These are phyloP conservation scores for Antechinus flavipes DNA, from an alignment of 2,113 vertebrate species.

Conservation along the genomic window DNA sequence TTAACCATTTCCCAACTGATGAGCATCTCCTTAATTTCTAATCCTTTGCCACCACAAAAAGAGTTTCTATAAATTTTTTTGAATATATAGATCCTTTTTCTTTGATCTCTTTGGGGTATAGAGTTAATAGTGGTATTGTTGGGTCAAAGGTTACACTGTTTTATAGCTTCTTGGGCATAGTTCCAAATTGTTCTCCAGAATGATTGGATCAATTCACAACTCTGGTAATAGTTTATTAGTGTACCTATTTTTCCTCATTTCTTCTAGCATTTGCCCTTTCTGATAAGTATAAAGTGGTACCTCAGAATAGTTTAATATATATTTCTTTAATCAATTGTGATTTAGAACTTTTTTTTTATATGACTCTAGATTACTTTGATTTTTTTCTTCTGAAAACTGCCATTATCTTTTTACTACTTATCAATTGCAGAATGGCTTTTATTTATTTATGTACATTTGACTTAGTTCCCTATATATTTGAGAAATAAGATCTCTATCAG, in stretches of 20 bases:
- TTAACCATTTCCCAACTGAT: not conserved
- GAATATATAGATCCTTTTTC: not conserved
- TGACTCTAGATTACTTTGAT: not conserved
- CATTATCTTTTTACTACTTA: not conserved
- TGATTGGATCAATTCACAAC: not conserved
- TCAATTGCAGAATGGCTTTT: not conserved
- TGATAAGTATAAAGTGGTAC: not conserved
- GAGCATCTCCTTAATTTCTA: not conserved
- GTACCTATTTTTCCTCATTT: not conserved
- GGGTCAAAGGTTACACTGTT: not conserved
- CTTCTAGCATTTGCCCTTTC: not conserved
- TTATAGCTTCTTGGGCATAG: not conserved
- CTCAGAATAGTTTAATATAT: not conserved
- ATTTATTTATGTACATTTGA: not conserved
- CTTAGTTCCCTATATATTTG: not conserved
- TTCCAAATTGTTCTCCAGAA: not conserved
- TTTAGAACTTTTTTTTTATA: not conserved
- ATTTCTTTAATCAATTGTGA: not conserved
- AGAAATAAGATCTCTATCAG: not conserved
- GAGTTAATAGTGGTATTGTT: not conserved
- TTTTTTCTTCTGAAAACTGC: not conserved
- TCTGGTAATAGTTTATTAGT: not conserved
- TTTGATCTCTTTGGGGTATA: not conserved
- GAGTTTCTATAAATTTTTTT: not conserved
- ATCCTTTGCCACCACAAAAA: not conserved